phyloP scores from a whole-genome alignment of 2,113 vertebrate genomes.

The Phocoena sinus region DNA sequence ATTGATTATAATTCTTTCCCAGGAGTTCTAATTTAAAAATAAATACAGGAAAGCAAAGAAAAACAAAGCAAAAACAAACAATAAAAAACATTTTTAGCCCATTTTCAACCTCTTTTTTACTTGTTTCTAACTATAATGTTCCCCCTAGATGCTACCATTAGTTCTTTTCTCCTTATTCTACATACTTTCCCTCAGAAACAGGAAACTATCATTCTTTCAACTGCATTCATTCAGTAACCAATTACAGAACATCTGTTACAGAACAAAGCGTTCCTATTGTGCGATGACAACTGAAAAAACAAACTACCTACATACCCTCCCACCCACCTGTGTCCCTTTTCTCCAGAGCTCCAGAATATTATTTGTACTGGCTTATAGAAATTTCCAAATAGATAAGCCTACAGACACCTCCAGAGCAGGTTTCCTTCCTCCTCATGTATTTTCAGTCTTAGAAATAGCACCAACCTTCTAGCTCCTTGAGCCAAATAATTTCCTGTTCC shows the following conservation, averaged over 20 bases:
- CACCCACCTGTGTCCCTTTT: not conserved
- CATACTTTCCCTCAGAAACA: not conserved
- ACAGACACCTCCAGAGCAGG: not conserved
- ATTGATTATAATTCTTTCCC: not conserved
- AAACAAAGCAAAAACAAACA: not conserved
- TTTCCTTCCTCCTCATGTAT: not conserved
- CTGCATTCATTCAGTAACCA: not conserved
- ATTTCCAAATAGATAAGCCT: not conserved
- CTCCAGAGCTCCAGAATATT: not conserved
- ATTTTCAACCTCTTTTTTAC: not conserved
- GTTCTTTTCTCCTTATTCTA: not conserved
- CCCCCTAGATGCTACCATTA: not conserved
- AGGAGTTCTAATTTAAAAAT: not conserved
- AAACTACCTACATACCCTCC: not conserved
- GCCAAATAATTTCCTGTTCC: not conserved
- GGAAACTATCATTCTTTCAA: not conserved
- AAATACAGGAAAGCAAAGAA: not conserved
- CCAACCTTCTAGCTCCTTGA: not conserved
- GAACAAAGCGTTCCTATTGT: not conserved
- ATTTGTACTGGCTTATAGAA: not conserved
- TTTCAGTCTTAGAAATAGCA: not conserved
- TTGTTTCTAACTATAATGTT: not conserved
- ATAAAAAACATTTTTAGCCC: not conserved
- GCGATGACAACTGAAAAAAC: not conserved
- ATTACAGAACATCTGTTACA: not conserved